Conservation (phyloP, 2,888 invertebrate genomes). For the Pollenia griseotomentosa region DNA sequence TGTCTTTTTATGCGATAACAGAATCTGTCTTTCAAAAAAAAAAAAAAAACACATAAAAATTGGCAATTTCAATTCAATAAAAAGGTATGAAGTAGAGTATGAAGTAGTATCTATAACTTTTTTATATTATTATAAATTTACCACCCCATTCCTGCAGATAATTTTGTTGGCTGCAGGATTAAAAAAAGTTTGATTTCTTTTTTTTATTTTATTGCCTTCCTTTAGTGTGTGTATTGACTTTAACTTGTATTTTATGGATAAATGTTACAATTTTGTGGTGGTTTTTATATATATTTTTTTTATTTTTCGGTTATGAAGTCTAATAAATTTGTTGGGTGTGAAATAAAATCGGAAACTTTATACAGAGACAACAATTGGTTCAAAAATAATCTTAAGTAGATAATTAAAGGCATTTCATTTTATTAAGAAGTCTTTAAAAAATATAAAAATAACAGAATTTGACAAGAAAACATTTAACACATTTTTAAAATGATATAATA, state of each 20-base stretch:
- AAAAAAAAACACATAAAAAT: slow-evolving; percentile 42
- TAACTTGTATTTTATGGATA: slow-evolving; percentile 67
- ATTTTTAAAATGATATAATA: too few species aligned
- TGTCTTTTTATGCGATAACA: slow-evolving; percentile 43
- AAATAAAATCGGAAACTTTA: slow-evolving; percentile 47
- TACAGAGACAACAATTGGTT: slow-evolving; percentile 15
- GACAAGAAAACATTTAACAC: too few species aligned
- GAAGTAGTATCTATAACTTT: slow-evolving; percentile 19
- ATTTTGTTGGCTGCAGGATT: slow-evolving; percentile 30
- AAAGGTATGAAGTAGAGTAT: not conserved
- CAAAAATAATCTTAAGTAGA: slow-evolving; percentile 33
- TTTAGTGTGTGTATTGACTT: slow-evolving; percentile 62
- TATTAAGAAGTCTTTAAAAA: not conserved
- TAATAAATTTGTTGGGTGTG: slow-evolving; percentile 69
- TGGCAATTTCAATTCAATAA: slow-evolving; percentile 56
- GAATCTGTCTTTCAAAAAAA: not conserved
- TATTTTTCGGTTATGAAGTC: slow-evolving; percentile 59
- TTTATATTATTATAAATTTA: slow-evolving; percentile 32
- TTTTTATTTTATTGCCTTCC: slow-evolving; percentile 16
- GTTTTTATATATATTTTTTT: slow-evolving; percentile 61
- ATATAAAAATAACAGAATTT: too few species aligned
- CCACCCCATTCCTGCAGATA: slow-evolving; percentile 11
- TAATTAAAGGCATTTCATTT: slow-evolving; percentile 26
- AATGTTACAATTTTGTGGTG: slow-evolving; percentile 72
- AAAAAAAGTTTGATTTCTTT: slow-evolving; percentile 18